These are phyloP conservation scores for Sebastes dallii DNA, from an alignment of 2,797 vertebrate genomes.

Conservation along the genomic window DNA sequence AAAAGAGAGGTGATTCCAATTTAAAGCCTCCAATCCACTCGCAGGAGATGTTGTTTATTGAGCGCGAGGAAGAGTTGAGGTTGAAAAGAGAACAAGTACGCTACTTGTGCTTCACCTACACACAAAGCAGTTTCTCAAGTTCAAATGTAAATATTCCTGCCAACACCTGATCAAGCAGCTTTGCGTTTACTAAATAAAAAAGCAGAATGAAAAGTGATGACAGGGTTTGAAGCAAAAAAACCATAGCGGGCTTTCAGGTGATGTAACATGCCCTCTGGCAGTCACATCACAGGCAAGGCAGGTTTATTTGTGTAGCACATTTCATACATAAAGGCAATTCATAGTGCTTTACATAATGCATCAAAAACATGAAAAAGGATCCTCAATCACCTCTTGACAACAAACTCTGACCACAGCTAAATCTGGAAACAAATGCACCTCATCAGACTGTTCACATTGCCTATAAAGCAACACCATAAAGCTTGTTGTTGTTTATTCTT, in stretches of 20 bases:
- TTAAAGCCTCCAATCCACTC: conserved; percentile 35
- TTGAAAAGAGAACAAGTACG: conserved; percentile 19
- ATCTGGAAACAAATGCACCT: conserved; percentile 30
- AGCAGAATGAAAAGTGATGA: conserved; percentile 45
- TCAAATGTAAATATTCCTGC: conserved; percentile 32
- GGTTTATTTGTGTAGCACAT: neutral
- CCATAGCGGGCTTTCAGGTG: conserved; percentile 15
- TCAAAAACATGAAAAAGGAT: conserved; percentile 5
- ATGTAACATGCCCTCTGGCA: conserved; percentile 34
- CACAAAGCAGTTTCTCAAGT: conserved; percentile 21
- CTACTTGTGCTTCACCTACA: neutral
- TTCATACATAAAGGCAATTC: neutral
- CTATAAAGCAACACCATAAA: neutral
- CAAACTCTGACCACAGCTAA: conserved; percentile 39
- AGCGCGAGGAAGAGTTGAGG: conserved; percentile 5
- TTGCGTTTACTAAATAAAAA: conserved; percentile 24
- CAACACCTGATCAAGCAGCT: conserved; percentile 21
- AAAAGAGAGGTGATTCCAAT: conserved; percentile 55
- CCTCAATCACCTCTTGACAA: conserved; percentile 37
- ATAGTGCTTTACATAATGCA: neutral
- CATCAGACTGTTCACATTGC: conserved; percentile 8
- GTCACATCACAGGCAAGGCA: neutral
- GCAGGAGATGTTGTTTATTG: conserved; percentile 30
- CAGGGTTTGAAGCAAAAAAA: conserved; percentile 24
- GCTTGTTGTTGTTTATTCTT: neutral